Base-by-base conservation (phyloP, 1,140 invertebrate species). In the Trichomalopsis sarcophagae region DNA sequence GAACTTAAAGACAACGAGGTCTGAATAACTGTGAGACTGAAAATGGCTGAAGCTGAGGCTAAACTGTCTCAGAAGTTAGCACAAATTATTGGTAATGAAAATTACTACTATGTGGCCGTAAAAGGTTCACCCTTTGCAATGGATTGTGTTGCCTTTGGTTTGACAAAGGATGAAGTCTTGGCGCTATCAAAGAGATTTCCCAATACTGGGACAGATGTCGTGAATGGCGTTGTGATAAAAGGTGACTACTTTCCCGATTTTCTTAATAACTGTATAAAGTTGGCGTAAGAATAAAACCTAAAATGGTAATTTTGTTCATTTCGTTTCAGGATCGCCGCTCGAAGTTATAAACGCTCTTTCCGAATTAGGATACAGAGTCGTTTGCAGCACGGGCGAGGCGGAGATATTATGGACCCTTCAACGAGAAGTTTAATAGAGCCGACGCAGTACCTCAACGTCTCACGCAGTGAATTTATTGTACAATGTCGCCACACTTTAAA, bases 391-490 rank as follows among this genome's bases (percentile, higher is more conserved):
- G 85, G 96, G 96, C 33, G 96, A 97, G 90, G 93, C 95, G 21
- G 96, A 97, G 92, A 95, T 96, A 88, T 95, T 96, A 88, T 97
- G 96, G 96, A 97, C 96, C 40, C 93, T 97, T 91, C 95, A 96
- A 90, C 94, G 97, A 89, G 96, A 97, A 92, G 91, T 95, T 89
- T 92, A 90, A 91, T 27, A 85, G 44, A 55, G 30, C 13, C 40
- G 14, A 69, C 2, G 21, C 30, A 40, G 62, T 27, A n/a, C 21
- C 27, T 69, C 76, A 21, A 78, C 50, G 40, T 33, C 30, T 47
- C 47, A 36, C 10, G 9, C 23, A 33, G 23, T 33, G 40, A 62
- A 69, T 44, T 81, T 27, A 71, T 81, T 73, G 40, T 81, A 81
- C 30, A 81, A 81, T 66, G 17, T 73, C 68, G 68, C 44, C 30